Evolutionary conservation across 2,797 vertebrate genomes (phyloP).

Genomic region (Macroramphosus scolopax): DNA sequence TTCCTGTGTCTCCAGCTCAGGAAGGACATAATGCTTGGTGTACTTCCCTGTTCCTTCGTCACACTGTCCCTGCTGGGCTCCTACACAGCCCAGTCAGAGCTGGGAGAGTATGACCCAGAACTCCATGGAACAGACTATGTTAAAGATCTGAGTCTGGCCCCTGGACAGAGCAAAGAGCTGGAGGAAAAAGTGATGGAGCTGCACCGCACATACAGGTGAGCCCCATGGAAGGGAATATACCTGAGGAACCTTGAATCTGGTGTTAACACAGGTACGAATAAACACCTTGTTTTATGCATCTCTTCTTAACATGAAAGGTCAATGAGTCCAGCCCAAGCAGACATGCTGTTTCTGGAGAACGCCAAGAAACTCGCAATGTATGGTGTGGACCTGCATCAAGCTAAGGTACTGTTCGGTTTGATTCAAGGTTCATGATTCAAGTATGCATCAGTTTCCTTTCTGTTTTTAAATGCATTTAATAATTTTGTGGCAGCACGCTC

Average conservation of each 20-base stretch:
- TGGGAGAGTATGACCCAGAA: constrained; percentile 94
- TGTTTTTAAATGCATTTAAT: constrained; percentile 8
- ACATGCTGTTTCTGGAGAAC: constrained; percentile 94
- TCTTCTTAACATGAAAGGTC: constrained; percentile 76
- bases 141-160: constrained; percentile 86
- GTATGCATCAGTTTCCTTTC: background rate
- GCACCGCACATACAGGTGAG: constrained; percentile 91
- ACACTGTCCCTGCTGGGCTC: constrained; percentile 92
- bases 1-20: constrained; percentile 93
- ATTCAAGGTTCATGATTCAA: background rate
- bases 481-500: constrained; percentile 23
- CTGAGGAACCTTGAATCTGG: background rate
- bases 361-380: constrained; percentile 97
- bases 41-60: constrained; percentile 93
- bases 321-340: constrained; percentile 96
- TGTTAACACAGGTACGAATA: too few species aligned
- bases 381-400: constrained; percentile 95
- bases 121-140: constrained; percentile 86
- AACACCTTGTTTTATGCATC: background rate
- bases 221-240: background rate
- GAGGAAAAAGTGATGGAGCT: constrained; percentile 94
- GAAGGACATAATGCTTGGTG: constrained; percentile 86
- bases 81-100: constrained; percentile 90
- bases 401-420: constrained; percentile 80
- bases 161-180: constrained; percentile 91